These are phyloP conservation scores for Podargus strigoides DNA, from an alignment of 2,797 vertebrate genomes.

Conservation along the genomic window DNA sequence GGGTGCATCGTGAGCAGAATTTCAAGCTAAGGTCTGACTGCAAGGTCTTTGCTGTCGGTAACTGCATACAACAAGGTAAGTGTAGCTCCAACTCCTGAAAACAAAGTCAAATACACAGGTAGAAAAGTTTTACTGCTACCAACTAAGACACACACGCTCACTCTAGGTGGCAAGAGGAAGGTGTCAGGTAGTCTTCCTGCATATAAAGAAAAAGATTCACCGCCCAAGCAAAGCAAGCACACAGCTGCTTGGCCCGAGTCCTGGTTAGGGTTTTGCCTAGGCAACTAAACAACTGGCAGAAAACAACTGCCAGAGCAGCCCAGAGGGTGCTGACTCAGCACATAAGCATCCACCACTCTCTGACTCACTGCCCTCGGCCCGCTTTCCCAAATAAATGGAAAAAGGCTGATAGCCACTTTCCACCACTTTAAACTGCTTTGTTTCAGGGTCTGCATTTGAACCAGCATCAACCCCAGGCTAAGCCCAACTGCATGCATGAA, in stretches of 20 bases:
- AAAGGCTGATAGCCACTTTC: conserved; percentile 9
- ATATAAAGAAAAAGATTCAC: neutral
- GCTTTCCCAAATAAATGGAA: neutral
- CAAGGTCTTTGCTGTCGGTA: neutral
- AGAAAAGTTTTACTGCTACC: neutral
- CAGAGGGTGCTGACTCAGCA: conserved; percentile 36
- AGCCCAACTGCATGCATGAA: neutral
- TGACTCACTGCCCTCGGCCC: neutral
- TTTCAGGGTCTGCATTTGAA: neutral
- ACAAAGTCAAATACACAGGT: neutral
- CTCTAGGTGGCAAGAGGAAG: neutral
- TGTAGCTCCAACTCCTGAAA: neutral
- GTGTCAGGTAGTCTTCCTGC: neutral
- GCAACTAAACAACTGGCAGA: neutral
- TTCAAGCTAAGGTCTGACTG: neutral
- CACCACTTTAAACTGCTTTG: neutral
- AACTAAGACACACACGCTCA: accelerated
- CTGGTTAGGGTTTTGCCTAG: neutral
- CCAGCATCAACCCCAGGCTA: neutral
- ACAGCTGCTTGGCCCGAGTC: neutral
- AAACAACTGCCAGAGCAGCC: neutral
- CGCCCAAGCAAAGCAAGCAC: neutral
- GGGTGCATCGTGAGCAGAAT: neutral
- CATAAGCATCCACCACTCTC: neutral
- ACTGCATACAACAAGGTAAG: neutral